Evolutionary conservation across 2,888 invertebrate genomes (phyloP).

Genomic region (Leucoma salicis): DNA sequence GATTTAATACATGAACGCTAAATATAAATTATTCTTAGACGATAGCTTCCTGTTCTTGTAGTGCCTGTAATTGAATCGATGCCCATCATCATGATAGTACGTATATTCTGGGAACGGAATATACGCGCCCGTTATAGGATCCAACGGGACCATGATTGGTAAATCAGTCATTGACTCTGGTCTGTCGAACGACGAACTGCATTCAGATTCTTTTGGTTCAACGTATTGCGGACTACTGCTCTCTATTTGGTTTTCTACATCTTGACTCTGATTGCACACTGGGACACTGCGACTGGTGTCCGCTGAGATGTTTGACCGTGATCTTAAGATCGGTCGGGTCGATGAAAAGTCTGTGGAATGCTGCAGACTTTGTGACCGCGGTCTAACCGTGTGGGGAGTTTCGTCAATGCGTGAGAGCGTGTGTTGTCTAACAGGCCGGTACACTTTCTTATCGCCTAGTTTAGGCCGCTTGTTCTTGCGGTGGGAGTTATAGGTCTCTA

Average conservation of each 20-base stretch:
- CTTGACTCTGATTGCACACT: conserved; percentile 68
- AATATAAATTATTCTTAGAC: conserved; percentile 69
- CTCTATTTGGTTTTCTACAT: conserved; percentile 53
- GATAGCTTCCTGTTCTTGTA: conserved; percentile 50
- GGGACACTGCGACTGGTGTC: conserved; percentile 75
- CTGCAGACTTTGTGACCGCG: conserved; percentile 60
- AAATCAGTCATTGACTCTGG: conserved; percentile 69
- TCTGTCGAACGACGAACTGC: conserved; percentile 53
- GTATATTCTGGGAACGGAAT: conserved; percentile 68
- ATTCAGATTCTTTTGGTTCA: conserved; percentile 58
- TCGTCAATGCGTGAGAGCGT: conserved; percentile 76
- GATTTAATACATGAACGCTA: conserved; percentile 78
- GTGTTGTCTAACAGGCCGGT: conserved; percentile 60
- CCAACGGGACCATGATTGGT: conserved; percentile 65
- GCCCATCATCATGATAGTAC: conserved; percentile 62
- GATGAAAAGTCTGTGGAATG: conserved; percentile 66
- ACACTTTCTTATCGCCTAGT: conserved; percentile 62
- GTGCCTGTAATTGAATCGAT: conserved; percentile 52
- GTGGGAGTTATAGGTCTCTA: conserved; percentile 74
- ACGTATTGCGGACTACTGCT: conserved; percentile 68
- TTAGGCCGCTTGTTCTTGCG: conserved; percentile 56
- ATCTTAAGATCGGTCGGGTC: conserved; percentile 59
- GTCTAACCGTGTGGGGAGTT: conserved; percentile 44
- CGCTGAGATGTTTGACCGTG: conserved; percentile 69
- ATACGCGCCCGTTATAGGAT: conserved; percentile 62